A percentile compares a stretch with the other conserved stretches of the same genome.
Evolutionary conservation across 2,888 invertebrate species (phyloP).

Genomic region (Volucella zonaria): DNA sequence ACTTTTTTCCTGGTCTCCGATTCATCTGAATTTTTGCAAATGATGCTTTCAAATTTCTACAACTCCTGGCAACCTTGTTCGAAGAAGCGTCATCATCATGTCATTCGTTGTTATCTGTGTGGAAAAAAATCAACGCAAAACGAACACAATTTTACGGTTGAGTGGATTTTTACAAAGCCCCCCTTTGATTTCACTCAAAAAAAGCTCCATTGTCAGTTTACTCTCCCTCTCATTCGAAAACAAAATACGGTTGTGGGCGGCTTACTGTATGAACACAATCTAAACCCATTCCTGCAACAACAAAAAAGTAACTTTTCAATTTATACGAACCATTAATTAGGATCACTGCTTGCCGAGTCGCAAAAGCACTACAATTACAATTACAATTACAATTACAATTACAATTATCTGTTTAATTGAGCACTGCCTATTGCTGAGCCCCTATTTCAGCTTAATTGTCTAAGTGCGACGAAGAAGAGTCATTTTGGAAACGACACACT

Average conservation of each 20-base stretch:
- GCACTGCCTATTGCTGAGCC: neutral
- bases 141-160: conserved; percentile 16
- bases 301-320: conserved; percentile 30
- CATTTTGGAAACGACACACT: conserved; percentile 37
- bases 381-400: conserved; percentile 32
- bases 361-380: conserved; percentile 26
- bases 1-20: too few relatives aligned
- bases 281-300: neutral
- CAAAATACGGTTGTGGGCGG: neutral
- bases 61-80: too few relatives aligned
- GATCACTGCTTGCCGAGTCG: conserved; percentile 37
- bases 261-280: too few relatives aligned
- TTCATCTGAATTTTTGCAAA: too few relatives aligned
- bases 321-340: conserved; percentile 53
- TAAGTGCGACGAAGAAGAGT: conserved; percentile 23
- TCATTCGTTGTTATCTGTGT: neutral
- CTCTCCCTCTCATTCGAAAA: neutral
- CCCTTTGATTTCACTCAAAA: neutral
- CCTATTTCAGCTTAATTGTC: conserved; percentile 18
- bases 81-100: too few relatives aligned
- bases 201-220: conserved; percentile 1
- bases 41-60: too few relatives aligned
- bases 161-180: conserved; percentile 26
- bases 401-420: conserved; percentile 49
- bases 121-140: neutral